Percentiles rank a stretch among this genome's conserved stretches.
phyloP scores from a whole-genome alignment of 1,140 invertebrate genomes.

The Eubasilissa regina region DNA sequence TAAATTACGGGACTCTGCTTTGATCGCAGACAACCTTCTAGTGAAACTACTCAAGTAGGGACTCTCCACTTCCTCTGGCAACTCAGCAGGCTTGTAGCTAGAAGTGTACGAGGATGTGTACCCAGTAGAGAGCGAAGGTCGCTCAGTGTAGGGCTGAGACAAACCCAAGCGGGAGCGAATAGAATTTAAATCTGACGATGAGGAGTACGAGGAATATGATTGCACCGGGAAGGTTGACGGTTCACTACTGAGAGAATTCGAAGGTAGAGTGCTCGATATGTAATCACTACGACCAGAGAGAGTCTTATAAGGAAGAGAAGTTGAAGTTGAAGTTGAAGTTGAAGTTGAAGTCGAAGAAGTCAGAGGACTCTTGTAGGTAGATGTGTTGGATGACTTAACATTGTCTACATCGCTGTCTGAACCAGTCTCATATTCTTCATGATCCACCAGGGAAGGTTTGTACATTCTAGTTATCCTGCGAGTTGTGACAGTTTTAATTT shows the following conservation, averaged over 20 bases:
- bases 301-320: not conserved
- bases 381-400: not conserved
- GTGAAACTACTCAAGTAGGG: constrained; percentile 81
- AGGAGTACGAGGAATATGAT: constrained; percentile 58
- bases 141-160: constrained; percentile 62
- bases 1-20: constrained; percentile 65
- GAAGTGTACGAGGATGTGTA: constrained; percentile 18
- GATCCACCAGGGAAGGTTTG: constrained; percentile 63
- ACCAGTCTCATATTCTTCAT: constrained; percentile 75
- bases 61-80: constrained; percentile 72
- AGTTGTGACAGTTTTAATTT: constrained; percentile 70
- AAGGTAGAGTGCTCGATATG: constrained; percentile 18
- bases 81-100: constrained; percentile 65
- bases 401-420: constrained; percentile 71
- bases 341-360: too few relatives aligned
- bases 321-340: too few relatives aligned
- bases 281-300: constrained; percentile 19
- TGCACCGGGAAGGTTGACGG: constrained; percentile 15
- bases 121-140: not conserved
- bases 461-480: constrained; percentile 69
- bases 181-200: constrained; percentile 72
- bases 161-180: constrained; percentile 71
- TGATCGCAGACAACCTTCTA: constrained; percentile 73
- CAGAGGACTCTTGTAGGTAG: constrained; percentile 7
- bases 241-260: constrained; percentile 21